A percentile compares a stretch with the other conserved stretches of the same genome.
Conservation (phyloP, 2,797 vertebrate genomes). For the Aulostomus chinensis region DNA sequence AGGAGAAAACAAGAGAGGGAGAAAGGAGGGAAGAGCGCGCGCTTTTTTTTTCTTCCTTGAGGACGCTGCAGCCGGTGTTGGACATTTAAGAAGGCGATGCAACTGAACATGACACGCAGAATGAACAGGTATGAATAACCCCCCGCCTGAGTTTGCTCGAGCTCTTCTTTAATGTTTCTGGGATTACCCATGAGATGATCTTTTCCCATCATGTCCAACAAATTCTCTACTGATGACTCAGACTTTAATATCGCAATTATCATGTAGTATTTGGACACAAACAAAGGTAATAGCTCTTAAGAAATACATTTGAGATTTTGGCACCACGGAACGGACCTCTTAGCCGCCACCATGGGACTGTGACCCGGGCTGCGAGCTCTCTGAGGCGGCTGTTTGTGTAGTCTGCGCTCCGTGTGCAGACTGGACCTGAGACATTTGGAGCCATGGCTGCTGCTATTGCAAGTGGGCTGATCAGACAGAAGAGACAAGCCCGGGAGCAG, state of each 20-base stretch:
- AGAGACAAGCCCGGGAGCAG: conserved; percentile 97
- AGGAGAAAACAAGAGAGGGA: conserved; percentile 30
- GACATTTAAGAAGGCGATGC: conserved; percentile 49
- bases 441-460: conserved; percentile 98
- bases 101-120: conserved; percentile 48
- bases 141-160: conserved; percentile 56
- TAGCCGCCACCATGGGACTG: conserved; percentile 80
- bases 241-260: conserved; percentile 50
- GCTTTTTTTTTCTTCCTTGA: neutral
- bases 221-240: conserved; percentile 50
- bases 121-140: conserved; percentile 67
- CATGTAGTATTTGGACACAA: conserved; percentile 70
- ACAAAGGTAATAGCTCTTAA: conserved; percentile 40
- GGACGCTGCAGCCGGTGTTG: conserved; percentile 49
- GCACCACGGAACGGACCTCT: conserved; percentile 59
- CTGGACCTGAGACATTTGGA: conserved; percentile 76
- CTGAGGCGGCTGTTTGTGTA: conserved; percentile 74
- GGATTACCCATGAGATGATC: conserved; percentile 68
- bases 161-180: conserved; percentile 49
- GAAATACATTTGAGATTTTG: conserved; percentile 48
- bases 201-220: conserved; percentile 54
- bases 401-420: conserved; percentile 75
- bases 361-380: conserved; percentile 75
- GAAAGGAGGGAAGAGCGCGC: conserved; percentile 40
- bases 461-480: conserved; percentile 98